Percentiles rank a stretch among this genome's conserved stretches.
Evolutionary conservation across 2,888 invertebrate species (phyloP).

Genomic region (Tethea ocularis): DNA sequence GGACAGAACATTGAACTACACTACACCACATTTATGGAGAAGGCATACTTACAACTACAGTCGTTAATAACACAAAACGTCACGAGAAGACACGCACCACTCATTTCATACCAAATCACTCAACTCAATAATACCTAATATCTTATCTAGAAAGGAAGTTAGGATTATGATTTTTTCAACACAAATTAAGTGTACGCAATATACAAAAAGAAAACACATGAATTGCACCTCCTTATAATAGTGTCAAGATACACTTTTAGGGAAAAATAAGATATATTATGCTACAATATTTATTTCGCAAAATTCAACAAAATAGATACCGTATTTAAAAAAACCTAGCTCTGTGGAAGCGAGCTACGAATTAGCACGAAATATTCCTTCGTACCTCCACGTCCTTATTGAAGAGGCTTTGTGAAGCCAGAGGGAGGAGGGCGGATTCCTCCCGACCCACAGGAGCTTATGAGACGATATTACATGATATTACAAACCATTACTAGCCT

Average conservation of each 20-base stretch:
- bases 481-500: slow-evolving; percentile 44
- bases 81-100: too few relatives aligned
- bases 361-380: slow-evolving; percentile 24
- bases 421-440: slow-evolving; percentile 31
- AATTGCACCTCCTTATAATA: too few relatives aligned
- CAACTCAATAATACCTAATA: too few relatives aligned
- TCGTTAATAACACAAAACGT: too few relatives aligned
- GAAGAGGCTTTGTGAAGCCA: slow-evolving; percentile 44
- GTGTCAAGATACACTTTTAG: too few relatives aligned
- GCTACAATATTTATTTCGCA: too few relatives aligned
- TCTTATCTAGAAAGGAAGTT: too few relatives aligned
- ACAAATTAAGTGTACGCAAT: too few relatives aligned
- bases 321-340: neutral
- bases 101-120: too few relatives aligned
- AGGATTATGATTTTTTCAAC: too few relatives aligned
- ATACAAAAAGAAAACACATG: too few relatives aligned
- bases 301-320: neutral
- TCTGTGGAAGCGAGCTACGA: neutral
- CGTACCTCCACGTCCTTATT: slow-evolving; percentile 39
- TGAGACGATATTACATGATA: slow-evolving; percentile 44
- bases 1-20: slow-evolving; percentile 21
- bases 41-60: neutral
- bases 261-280: too few relatives aligned
- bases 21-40: neutral
- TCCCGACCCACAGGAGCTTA: slow-evolving; percentile 25